phyloP scores from a whole-genome alignment of 2,113 vertebrate species.

The Vulpes ferrilata region DNA sequence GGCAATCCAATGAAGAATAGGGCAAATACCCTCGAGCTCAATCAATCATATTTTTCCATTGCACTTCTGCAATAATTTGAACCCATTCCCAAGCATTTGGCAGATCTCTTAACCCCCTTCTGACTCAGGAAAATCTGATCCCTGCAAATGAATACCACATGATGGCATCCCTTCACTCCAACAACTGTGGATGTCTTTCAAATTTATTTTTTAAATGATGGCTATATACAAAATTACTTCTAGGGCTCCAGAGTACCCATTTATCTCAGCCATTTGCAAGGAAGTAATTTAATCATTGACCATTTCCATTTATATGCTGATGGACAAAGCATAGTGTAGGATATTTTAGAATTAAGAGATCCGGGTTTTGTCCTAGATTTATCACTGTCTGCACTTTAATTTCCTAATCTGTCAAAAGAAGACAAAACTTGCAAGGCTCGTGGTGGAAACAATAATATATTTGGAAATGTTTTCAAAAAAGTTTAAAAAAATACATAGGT shows the following conservation, averaged over 20 bases:
- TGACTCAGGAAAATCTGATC: constrained; percentile 83
- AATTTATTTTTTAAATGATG: constrained; percentile 69
- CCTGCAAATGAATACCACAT: constrained; percentile 71
- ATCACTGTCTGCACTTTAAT: background rate
- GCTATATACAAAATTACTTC: constrained; percentile 58
- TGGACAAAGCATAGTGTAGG: background rate
- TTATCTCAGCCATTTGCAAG: background rate
- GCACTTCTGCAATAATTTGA: constrained; percentile 71
- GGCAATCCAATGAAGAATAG: constrained; percentile 29
- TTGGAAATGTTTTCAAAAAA: constrained; percentile 35
- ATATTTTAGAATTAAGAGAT: constrained; percentile 19
- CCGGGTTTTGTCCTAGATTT: constrained; percentile 28
- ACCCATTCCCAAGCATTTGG: constrained; percentile 77
- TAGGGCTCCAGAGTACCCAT: background rate
- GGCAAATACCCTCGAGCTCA: constrained; percentile 59
- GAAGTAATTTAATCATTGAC: constrained; percentile 22
- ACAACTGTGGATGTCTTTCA: constrained; percentile 79
- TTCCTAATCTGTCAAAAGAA: constrained; percentile 47
- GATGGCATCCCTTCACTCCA: constrained; percentile 67
- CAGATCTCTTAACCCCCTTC: constrained; percentile 66
- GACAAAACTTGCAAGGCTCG: constrained; percentile 27
- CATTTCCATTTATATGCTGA: constrained; percentile 1
- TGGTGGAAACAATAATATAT: background rate
- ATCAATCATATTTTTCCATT: constrained; percentile 67
- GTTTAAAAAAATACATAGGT: background rate